Base-by-base conservation (phyloP, 2,797 vertebrate species). In the Neoniphon sammara region DNA sequence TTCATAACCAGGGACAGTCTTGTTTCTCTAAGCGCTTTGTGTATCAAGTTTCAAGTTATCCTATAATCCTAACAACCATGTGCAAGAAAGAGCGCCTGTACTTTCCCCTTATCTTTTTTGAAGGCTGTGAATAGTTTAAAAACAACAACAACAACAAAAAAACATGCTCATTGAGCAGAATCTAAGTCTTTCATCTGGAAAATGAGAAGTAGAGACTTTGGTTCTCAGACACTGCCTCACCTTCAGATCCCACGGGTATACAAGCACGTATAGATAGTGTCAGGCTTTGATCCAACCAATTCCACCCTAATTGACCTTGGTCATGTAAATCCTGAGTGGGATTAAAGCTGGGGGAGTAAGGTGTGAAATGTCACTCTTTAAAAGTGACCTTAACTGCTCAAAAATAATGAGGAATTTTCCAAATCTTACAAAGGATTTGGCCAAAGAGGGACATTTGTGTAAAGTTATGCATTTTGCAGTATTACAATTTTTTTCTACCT, bases 201-300 rank as follows among this genome's bases (percentile, higher is more conserved):
- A 68, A 15, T 56, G 63, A 85, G 75, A 73, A 44, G 62, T 27
- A 57, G 7, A 10, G 5, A 67, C 27, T 3, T 30, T 14, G 21
- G 34, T 39, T 71, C 66, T 65, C 52, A 84, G 71, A 63, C 68
- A 72, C 75, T 66, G 52, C 60, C 70, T 86, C 70, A 70, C 57
- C 73, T 75, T 79, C 46, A 75, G 68, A 53, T 86, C 76, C 75
- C 75, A 81, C 36, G 59, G 62, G 82, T 81, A 70, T 82, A 79
- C 30, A 27, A 75, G 66, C 69, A 63, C 77, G 83, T 57, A 75
- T 64, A 81, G 67, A 70, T 74, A 73, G 63, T 79, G 75, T 82
- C 75, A 60, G 74, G 64, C 67, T 82, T 49, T 73, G 84, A 89
- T 88, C 66, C 82, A 72, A 71, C 73, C 49, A 77, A 67, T 87